These are phyloP conservation scores for Thermophis baileyi DNA, from an alignment of 2,113 vertebrate genomes.

Conservation along the genomic window DNA sequence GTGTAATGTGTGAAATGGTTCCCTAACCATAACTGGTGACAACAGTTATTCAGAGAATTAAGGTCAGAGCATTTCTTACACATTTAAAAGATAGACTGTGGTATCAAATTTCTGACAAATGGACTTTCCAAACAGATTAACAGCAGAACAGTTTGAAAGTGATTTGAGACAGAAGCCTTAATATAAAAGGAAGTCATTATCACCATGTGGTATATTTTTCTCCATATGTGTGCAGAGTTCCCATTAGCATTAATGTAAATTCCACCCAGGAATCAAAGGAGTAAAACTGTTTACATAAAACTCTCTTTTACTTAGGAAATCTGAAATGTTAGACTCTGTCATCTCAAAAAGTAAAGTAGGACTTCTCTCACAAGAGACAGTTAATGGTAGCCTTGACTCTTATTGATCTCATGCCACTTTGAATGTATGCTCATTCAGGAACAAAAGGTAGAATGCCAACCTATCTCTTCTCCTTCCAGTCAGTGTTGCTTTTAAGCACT, in stretches of 20 bases:
- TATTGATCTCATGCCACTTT: not conserved
- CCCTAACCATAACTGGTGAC: not conserved
- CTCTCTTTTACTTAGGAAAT: not conserved
- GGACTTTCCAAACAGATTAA: constrained; percentile 66
- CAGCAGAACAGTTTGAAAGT: constrained; percentile 64
- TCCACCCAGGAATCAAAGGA: constrained; percentile 46
- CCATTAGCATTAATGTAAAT: constrained; percentile 61
- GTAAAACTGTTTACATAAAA: constrained; percentile 22
- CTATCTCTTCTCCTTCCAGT: not conserved
- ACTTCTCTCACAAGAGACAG: not conserved
- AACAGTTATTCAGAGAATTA: not conserved
- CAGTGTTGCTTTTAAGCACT: not conserved
- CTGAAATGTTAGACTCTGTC: not conserved
- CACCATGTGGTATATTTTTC: constrained; percentile 66
- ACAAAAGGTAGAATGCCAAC: not conserved
- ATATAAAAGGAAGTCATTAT: constrained; percentile 66
- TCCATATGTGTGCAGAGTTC: constrained; percentile 64
- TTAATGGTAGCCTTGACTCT: not conserved
- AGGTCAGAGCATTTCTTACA: constrained; percentile 6
- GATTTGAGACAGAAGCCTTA: constrained; percentile 63
- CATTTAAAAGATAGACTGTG: constrained; percentile 40
- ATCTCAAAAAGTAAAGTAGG: not conserved
- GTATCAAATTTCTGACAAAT: constrained; percentile 59
- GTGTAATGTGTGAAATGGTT: not conserved
- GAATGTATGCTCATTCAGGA: not conserved